Percentiles rank a stretch among this genome's conserved stretches.
These are phyloP conservation scores for Notamacropus eugenii DNA, from an alignment of 2,797 vertebrate genomes.

Conservation along the genomic window DNA sequence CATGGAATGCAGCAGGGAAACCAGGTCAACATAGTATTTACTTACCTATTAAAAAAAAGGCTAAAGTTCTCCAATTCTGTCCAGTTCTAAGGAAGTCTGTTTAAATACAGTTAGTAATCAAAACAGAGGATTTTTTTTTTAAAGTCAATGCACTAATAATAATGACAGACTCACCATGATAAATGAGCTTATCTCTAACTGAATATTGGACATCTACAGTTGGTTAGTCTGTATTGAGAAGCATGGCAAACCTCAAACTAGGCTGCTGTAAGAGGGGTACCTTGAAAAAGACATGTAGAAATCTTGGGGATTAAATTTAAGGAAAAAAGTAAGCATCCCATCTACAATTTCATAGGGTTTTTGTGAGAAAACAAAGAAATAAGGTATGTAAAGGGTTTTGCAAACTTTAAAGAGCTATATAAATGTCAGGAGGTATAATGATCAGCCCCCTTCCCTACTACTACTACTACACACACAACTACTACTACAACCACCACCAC, in stretches of 20 bases:
- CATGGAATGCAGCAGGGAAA: conserved; percentile 45
- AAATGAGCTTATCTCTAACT: conserved; percentile 47
- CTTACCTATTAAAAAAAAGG: conserved; percentile 63
- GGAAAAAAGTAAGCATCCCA: not conserved
- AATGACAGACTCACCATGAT: conserved; percentile 40
- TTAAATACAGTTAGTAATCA: conserved; percentile 51
- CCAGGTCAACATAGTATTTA: conserved; percentile 41
- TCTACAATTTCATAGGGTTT: not conserved
- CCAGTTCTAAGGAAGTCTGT: conserved; percentile 52
- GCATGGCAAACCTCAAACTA: conserved; percentile 43
- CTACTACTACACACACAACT: no score
- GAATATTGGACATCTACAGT: conserved; percentile 41
- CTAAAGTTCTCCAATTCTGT: conserved; percentile 29
- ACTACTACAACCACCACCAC: not conserved
- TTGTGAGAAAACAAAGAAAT: not conserved
- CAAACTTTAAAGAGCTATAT: not conserved
- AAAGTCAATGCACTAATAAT: conserved; percentile 16
- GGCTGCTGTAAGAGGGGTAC: not conserved
- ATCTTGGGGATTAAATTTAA: not conserved
- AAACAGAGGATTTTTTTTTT: not conserved
- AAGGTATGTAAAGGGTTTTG: not conserved
- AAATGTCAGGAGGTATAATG: not conserved
- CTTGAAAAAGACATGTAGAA: not conserved
- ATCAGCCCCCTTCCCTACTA: no score
- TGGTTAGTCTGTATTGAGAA: conserved; percentile 38